Percentiles rank a stretch among this genome's conserved stretches.
phyloP scores from a whole-genome alignment of 1,140 invertebrate species.

The Pachypsylla venusta region DNA sequence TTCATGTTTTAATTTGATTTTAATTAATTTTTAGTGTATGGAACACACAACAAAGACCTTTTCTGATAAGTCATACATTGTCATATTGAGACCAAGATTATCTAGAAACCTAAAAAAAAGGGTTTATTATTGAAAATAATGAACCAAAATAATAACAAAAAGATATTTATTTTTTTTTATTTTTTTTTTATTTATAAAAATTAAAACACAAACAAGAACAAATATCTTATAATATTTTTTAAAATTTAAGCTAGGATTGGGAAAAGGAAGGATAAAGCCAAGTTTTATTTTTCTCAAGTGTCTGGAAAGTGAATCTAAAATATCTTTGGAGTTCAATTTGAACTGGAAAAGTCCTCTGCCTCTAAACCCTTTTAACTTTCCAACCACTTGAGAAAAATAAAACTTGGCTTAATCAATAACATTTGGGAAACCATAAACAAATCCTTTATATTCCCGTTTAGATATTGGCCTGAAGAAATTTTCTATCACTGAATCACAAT shows the following conservation, averaged over 20 bases:
- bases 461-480: slow-evolving; percentile 11
- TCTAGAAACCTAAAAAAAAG: not conserved
- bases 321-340: not conserved
- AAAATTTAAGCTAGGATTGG: too few species aligned
- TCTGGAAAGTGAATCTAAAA: slow-evolving; percentile 1
- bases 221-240: not conserved
- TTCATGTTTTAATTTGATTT: too few species aligned
- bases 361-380: slow-evolving; percentile 6
- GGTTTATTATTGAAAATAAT: too few species aligned
- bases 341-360: slow-evolving; percentile 14
- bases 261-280: slow-evolving; percentile 12
- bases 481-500: not conserved
- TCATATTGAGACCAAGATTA: slow-evolving; percentile 6
- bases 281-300: slow-evolving; percentile 10
- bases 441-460: slow-evolving; percentile 4
- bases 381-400: slow-evolving; percentile 7
- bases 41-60: slow-evolving; percentile 9
- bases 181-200: not conserved
- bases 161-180: slow-evolving; percentile 2
- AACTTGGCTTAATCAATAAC: slow-evolving; percentile 12
- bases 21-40: too few species aligned
- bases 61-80: slow-evolving; percentile 2
- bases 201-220: slow-evolving; percentile 2
- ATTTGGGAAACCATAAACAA: slow-evolving; percentile 15
- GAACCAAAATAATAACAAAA: slow-evolving; percentile 6